Percentiles rank a stretch among this genome's conserved stretches.
These are phyloP conservation scores for Osedax frankpressi DNA, from an alignment of 2,888 invertebrate genomes.

Conservation along the genomic window DNA sequence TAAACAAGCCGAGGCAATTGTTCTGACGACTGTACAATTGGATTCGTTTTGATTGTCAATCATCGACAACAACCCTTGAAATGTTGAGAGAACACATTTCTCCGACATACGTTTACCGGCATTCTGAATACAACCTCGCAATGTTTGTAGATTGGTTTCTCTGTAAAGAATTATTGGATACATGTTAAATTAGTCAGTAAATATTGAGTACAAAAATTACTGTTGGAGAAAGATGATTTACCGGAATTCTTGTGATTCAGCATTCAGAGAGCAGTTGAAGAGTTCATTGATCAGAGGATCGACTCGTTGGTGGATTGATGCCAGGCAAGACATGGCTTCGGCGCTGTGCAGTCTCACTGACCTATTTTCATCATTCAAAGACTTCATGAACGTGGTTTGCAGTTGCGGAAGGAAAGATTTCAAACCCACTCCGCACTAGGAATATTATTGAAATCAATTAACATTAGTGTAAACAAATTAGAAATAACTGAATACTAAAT, in stretches of 20 bases:
- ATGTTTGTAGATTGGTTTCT: conserved; percentile 82
- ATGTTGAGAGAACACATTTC: conserved; percentile 56
- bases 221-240: too few species aligned
- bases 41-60: conserved; percentile 45
- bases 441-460: conserved; percentile 1
- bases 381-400: conserved; percentile 92
- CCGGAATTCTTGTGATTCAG: too few species aligned
- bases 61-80: conserved; percentile 50
- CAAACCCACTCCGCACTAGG: conserved; percentile 75
- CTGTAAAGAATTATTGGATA: conserved; percentile 72
- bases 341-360: conserved; percentile 76
- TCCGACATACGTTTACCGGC: conserved; percentile 81
- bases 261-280: too few species aligned
- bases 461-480: not conserved
- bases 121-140: conserved; percentile 68
- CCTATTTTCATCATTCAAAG: conserved; percentile 75
- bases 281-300: conserved; percentile 89
- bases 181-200: too few species aligned
- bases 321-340: conserved; percentile 68
- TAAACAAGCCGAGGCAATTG: conserved; percentile 73
- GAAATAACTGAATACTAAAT: not conserved
- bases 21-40: conserved; percentile 65
- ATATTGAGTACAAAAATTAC: too few species aligned
- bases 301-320: conserved; percentile 78
- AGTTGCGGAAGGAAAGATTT: conserved; percentile 96